These are phyloP conservation scores for Branchipolynoe longqiensis DNA, from an alignment of 2,888 invertebrate genomes.

Conservation along the genomic window DNA sequence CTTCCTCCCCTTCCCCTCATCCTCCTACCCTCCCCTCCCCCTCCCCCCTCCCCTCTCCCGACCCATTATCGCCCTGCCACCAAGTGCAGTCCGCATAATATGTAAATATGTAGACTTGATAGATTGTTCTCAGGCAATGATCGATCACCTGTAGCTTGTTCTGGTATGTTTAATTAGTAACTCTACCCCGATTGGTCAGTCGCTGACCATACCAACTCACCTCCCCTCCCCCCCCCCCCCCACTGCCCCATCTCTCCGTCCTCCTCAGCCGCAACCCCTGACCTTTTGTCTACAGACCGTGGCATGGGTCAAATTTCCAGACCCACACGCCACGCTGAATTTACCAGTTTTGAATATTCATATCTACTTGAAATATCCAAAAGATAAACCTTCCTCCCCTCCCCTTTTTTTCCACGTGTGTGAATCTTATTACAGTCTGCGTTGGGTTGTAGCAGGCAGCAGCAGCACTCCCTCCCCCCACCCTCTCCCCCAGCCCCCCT, in stretches of 20 bases:
- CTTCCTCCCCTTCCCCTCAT: background rate
- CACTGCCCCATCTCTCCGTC: too few relatives aligned
- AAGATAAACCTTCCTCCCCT: constrained; percentile 39
- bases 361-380: background rate
- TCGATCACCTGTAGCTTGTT: constrained; percentile 20
- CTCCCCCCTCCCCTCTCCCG: background rate
- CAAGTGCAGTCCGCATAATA: constrained; percentile 1
- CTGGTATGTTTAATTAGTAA: constrained; percentile 53
- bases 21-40: background rate
- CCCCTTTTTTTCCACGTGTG: too few relatives aligned
- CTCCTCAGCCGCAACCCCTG: background rate
- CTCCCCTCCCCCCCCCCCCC: too few relatives aligned
- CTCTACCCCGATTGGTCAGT: background rate
- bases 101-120: constrained; percentile 51
- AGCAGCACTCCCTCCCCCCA: background rate
- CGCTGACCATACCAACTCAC: constrained; percentile 5
- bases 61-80: too few relatives aligned
- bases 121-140: constrained; percentile 30
- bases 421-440: constrained; percentile 22
- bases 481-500: too few relatives aligned
- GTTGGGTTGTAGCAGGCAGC: background rate
- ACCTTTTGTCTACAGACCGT: constrained; percentile 35
- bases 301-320: constrained; percentile 17
- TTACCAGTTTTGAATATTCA: constrained; percentile 29
- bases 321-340: background rate